phyloP scores from a whole-genome alignment of 2,113 vertebrate species.

The Dunckerocampus dactyliophorus region DNA sequence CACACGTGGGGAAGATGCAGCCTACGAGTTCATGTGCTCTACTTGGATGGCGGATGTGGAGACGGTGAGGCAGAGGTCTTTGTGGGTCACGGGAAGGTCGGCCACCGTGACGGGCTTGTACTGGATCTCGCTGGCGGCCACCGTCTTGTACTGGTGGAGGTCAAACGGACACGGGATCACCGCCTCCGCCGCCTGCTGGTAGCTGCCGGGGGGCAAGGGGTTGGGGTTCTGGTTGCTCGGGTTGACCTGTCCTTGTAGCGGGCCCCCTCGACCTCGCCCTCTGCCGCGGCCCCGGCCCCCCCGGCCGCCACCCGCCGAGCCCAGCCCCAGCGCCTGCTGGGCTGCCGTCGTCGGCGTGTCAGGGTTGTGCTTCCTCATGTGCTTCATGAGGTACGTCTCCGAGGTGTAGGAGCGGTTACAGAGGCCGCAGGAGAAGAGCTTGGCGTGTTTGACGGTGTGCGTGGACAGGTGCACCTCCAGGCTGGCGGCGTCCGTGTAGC shows the following conservation, averaged over 20 bases:
- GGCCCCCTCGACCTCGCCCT: constrained; percentile 45
- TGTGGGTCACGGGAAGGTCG: constrained; percentile 80
- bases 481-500: constrained; percentile 90
- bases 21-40: constrained; percentile 78
- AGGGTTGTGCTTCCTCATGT: constrained; percentile 98
- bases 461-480: constrained; percentile 96
- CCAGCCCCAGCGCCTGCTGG: constrained; percentile 70
- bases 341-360: constrained; percentile 69
- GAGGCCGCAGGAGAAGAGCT: constrained; percentile 94
- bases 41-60: constrained; percentile 86
- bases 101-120: constrained; percentile 75
- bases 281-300: constrained; percentile 71
- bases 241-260: constrained; percentile 73
- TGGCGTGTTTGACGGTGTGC: constrained; percentile 96
- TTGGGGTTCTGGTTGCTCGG: constrained; percentile 66
- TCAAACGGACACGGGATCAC: constrained; percentile 86
- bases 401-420: constrained; percentile 96
- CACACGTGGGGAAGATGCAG: constrained; percentile 19
- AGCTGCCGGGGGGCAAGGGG: constrained; percentile 58
- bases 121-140: constrained; percentile 75
- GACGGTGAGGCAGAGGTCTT: constrained; percentile 97
- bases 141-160: constrained; percentile 95
- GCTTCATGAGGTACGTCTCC: constrained; percentile 98
- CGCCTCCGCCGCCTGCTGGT: constrained; percentile 71
- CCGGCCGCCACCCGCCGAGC: constrained; percentile 64